These are phyloP conservation scores for Anomalospiza imberbis DNA, from an alignment of 2,797 vertebrate genomes.

Conservation along the genomic window DNA sequence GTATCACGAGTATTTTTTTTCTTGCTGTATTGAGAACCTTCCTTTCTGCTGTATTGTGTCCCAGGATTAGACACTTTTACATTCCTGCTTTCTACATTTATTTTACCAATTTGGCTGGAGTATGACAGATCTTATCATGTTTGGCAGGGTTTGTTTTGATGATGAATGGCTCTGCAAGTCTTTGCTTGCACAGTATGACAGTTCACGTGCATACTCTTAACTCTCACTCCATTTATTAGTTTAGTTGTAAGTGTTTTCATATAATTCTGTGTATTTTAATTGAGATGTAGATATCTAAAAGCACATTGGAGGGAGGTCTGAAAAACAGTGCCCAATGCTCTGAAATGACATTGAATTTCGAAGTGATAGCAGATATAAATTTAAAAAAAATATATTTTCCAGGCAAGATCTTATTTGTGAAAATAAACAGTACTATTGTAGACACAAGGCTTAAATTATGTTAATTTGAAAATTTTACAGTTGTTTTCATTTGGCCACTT, in stretches of 20 bases:
- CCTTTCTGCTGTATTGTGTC: background rate
- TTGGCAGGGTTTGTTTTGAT: conserved; percentile 61
- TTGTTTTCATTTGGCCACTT: background rate
- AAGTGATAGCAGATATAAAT: background rate
- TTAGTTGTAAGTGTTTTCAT: background rate
- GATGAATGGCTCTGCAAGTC: conserved; percentile 48
- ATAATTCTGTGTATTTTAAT: conserved; percentile 4
- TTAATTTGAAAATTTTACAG: background rate
- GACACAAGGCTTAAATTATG: background rate
- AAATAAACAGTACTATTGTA: background rate
- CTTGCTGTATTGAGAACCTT: background rate
- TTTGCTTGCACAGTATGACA: conserved; percentile 60
- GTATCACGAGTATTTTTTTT: background rate
- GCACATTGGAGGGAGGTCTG: background rate
- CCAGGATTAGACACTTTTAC: conserved; percentile 50
- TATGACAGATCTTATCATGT: conserved; percentile 55
- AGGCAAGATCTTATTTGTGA: background rate
- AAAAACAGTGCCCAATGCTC: background rate
- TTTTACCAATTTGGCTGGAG: conserved; percentile 58
- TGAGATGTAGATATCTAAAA: background rate
- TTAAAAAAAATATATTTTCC: background rate
- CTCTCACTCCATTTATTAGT: conserved; percentile 42
- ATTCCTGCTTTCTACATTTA: conserved; percentile 56
- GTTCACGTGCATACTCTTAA: conserved; percentile 48
- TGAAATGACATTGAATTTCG: background rate